Evolutionary conservation across 1,140 invertebrate species (phyloP), one percentile per base, ranked within the genome.

Genomic region (Calliphora vicina): DNA sequence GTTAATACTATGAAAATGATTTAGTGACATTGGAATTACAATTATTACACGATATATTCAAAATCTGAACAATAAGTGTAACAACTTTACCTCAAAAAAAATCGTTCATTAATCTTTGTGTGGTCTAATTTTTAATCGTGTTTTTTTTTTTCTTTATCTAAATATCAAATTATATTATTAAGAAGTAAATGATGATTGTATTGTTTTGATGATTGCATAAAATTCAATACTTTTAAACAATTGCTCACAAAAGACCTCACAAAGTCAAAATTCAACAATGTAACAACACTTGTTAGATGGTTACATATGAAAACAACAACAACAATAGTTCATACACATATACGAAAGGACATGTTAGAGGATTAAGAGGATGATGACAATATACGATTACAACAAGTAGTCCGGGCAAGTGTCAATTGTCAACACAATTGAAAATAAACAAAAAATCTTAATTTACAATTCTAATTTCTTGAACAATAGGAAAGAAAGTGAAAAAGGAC

Each of bases 371-470:
- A 76, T 76, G 73, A 76, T 76, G 27, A n/a, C 29, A 76, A 35
- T 20, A 76, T 20, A 42, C 15, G n/a, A 76, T 42, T n/a, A 76
- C 6, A 6, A 42, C 29, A 76, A 73, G 23, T 17, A 13, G 35
- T 2, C 29, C 15, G 12, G 29, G 73, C 17, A 42, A 76, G 73
- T 76, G 73, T 76, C 35, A 76, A 76, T 13, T 76, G 73, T 76
- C 73, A 76, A 76, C 73, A 76, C 73, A 76, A 35, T 42, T 20
- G n/a, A 35, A 76, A 57, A n/a, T 26, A 17, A 27, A 73, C 26
- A 29, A 73, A 76, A 76, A 76, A 76, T 76, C 73, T 76, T 76
- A 43, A 76, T 76, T 76, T 76, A 76, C 35, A 76, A 76, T 76
- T 76, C 29, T 23, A 67, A 67, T 67, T 67, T 67, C 50, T 23